Evolutionary conservation across 30 jellyfish, hydroid and myxozoan species (phyloP).

Genomic region (Mastigias papua): DNA sequence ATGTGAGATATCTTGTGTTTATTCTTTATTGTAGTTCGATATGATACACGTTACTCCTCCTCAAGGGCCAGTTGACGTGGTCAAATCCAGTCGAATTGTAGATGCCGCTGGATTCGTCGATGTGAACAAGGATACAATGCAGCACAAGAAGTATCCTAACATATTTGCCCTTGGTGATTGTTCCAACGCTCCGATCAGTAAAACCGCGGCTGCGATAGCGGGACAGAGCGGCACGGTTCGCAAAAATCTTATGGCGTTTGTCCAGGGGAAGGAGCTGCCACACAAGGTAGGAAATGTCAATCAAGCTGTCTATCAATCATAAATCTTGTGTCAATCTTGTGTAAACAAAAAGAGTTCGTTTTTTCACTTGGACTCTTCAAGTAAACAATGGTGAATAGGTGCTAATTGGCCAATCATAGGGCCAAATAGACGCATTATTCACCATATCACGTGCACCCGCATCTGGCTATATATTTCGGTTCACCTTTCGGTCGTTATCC

Average conservation of each 20-base stretch:
- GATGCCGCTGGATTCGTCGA: conserved; percentile 95
- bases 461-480: too few species aligned
- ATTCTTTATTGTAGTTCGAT: conserved; percentile 71
- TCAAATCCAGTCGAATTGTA: conserved; percentile 65
- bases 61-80: conserved; percentile 88
- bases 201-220: conserved; percentile 96
- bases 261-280: conserved; percentile 70
- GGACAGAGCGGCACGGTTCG: conserved; percentile 80
- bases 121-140: conserved; percentile 74
- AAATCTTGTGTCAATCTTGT: too few species aligned
- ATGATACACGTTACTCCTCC: conserved; percentile 99
- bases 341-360: too few species aligned
- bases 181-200: conserved; percentile 88
- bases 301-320: too few species aligned
- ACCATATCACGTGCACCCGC: too few species aligned
- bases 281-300: conserved; percentile 71
- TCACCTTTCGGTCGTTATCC: too few species aligned
- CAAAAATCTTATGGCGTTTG: conserved; percentile 65
- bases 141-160: conserved; percentile 76
- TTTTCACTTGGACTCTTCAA: too few species aligned
- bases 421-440: too few species aligned
- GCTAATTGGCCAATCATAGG: too few species aligned
- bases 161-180: conserved; percentile 91
- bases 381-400: too few species aligned
- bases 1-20: too few species aligned